Evolutionary conservation across 2,888 invertebrate genomes (phyloP).

Genomic region (Aspidiotus destructor): DNA sequence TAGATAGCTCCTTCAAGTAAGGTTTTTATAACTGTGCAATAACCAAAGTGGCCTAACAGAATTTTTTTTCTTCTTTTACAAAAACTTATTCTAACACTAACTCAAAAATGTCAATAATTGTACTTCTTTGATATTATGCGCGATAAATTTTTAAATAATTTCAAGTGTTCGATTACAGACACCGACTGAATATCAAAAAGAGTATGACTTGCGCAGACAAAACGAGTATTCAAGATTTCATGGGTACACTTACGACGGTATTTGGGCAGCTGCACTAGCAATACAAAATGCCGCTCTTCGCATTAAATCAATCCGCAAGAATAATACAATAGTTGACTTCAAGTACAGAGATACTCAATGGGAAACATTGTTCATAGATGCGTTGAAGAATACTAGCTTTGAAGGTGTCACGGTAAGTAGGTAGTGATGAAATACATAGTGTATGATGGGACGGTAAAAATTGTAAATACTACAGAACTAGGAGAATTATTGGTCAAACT

Average conservation of each 20-base stretch:
- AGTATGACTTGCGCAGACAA: constrained; percentile 73
- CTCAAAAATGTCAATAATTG: not conserved
- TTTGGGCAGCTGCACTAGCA: constrained; percentile 94
- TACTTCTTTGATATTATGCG: no score
- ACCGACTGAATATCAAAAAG: constrained; percentile 73
- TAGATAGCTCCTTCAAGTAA: no score
- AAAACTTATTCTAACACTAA: not conserved
- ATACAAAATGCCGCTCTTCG: constrained; percentile 79
- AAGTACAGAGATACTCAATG: constrained; percentile 74
- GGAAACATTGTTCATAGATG: constrained; percentile 77
- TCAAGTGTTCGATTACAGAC: constrained; percentile 52
- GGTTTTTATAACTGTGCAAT: no score
- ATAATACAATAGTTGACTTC: constrained; percentile 72
- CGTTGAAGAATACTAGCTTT: constrained; percentile 83
- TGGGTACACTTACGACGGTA: constrained; percentile 96
- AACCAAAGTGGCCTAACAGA: no score
- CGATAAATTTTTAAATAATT: not conserved
- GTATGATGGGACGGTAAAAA: no score
- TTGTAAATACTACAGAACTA: no score
- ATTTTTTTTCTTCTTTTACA: no score
- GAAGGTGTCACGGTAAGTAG: constrained; percentile 74
- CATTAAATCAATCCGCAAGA: constrained; percentile 58
- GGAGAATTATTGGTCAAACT: no score
- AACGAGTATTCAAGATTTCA: constrained; percentile 86
- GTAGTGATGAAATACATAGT: not conserved